phyloP scores from a whole-genome alignment of 2,888 invertebrate species.

The Apantesis nais region DNA sequence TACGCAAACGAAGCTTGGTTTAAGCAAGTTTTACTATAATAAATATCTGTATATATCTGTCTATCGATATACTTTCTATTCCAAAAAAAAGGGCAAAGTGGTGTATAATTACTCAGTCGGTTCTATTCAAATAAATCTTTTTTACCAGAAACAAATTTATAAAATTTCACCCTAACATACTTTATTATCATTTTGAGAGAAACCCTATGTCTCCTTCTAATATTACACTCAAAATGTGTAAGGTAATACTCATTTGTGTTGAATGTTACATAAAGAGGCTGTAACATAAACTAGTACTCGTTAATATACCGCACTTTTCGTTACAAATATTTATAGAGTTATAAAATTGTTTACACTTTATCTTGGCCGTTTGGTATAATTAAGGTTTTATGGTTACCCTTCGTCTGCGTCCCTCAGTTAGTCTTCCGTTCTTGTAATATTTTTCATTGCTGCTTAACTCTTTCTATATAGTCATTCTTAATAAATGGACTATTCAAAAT shows the following conservation, averaged over 20 bases:
- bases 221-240: not conserved
- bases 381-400: no score
- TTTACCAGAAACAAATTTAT: not conserved
- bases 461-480: no score
- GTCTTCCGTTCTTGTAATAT: no score
- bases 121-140: not conserved
- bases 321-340: not conserved
- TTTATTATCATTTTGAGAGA: not conserved
- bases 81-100: not conserved
- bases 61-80: no score
- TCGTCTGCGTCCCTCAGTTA: no score
- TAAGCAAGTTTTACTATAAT: not conserved
- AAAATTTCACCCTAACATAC: not conserved
- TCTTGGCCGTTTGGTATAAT: no score
- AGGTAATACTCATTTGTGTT: not conserved
- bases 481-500: no score
- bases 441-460: no score
- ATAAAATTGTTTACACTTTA: not conserved
- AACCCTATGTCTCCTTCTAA: not conserved
- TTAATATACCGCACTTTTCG: not conserved
- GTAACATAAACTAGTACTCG: constrained; percentile 5
- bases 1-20: not conserved
- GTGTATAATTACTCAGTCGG: not conserved
- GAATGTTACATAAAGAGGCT: constrained; percentile 3
- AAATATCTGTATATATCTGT: not conserved